These are phyloP conservation scores for Haliclona indistincta DNA, from an alignment of 37 sponge, comb jelly and placozoan species.

Conservation along the genomic window DNA sequence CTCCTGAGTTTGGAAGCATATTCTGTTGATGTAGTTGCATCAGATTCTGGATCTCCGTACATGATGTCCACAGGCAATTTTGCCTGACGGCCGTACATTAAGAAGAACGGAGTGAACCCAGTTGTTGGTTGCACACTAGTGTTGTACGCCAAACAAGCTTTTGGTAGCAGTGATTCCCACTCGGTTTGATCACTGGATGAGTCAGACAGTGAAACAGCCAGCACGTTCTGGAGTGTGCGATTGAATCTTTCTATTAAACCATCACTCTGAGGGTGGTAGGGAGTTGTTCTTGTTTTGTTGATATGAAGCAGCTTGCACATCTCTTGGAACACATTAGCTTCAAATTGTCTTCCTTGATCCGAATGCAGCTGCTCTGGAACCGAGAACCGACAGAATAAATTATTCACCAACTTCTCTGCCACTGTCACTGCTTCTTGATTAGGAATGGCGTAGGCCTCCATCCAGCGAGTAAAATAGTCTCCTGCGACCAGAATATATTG, in stretches of 20 bases:
- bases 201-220: too few species aligned
- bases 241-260: constrained; percentile 64
- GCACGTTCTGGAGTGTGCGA: constrained; percentile 17
- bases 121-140: constrained; percentile 36
- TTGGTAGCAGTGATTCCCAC: constrained; percentile 38
- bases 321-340: constrained; percentile 28
- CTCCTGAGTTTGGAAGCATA: constrained; percentile 10
- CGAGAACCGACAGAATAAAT: constrained; percentile 58
- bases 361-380: constrained; percentile 48
- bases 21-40: constrained; percentile 2
- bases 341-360: constrained; percentile 51
- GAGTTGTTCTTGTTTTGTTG: constrained; percentile 39
- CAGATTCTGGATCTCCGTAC: constrained; percentile 1
- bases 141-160: constrained; percentile 56
- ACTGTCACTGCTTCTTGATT: constrained; percentile 59
- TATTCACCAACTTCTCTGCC: constrained; percentile 23
- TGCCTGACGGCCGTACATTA: constrained; percentile 57
- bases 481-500: constrained; percentile 39
- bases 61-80: constrained; percentile 25
- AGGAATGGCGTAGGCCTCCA: constrained; percentile 57
- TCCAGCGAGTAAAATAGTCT: constrained; percentile 58
- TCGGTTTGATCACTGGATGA: constrained; percentile 7
- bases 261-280: constrained; percentile 62
- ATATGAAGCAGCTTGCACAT: constrained; percentile 32
- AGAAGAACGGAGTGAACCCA: constrained; percentile 35